Evolutionary conservation across 2,888 invertebrate genomes (phyloP), one percentile per base, ranked within the genome.

Genomic region (Torymus auratus): DNA sequence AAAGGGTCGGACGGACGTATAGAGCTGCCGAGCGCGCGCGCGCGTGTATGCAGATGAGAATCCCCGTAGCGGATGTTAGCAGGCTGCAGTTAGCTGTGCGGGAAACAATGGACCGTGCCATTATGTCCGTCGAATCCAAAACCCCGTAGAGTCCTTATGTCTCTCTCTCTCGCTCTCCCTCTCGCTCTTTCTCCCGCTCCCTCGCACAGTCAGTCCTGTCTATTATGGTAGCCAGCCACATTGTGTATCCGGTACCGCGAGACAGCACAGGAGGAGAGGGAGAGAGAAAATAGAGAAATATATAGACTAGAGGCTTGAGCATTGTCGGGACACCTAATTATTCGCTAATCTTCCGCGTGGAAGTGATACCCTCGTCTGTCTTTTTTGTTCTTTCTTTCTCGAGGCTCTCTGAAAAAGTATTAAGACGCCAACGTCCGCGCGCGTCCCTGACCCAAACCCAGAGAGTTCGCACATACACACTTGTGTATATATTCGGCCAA

Each of bases 121-220:
- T 88, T 87, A 87, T 88, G 87, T 86, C 86, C 86, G 84, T 86
- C 87, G 88, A 88, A 86, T 88, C 87, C 87, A 86, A 87, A 88
- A 87, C 85, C 88, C 87, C 85, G 86, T 86, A 86, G 86, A 87
- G 85, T 85, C 84, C 86, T 88, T 87, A 85, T 86, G 86, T 86
- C 84, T 85, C 85, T 86, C 84, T 20, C 50, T 56, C 50, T 12
- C 20, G 1, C 20, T 28, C 68, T 67, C 65, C 65, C 78, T 67
- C 53, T 68, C 75, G 23, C 67, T 53, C 41, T n/a, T 14, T 53
- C n/a, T 62, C 28, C 55, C 52, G 20, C 55, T 20, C 56, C 60
- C 55, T 23, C 71, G 0, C 41, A 10, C 55, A 14, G 41, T 60
- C 60, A 55, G 55, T 11, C 60, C 69, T 62, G 70, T 77, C 81